Conservation (phyloP, 2,888 invertebrate species). For the Catotricha subobsoleta region DNA sequence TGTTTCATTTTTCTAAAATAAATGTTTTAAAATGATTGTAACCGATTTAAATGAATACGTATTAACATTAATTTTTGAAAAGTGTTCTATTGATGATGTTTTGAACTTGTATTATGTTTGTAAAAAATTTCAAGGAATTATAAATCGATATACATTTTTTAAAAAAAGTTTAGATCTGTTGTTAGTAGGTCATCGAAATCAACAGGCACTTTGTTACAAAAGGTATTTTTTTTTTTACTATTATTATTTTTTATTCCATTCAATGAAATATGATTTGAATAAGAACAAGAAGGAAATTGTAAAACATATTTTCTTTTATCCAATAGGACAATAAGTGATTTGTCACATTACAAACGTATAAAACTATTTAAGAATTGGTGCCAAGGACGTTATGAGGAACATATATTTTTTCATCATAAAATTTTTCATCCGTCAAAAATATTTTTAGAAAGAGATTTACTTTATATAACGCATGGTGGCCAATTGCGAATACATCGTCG, state of each 20-base stretch:
- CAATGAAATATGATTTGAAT: too few relatives aligned
- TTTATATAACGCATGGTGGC: slow-evolving; percentile 36
- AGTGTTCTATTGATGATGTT: slow-evolving; percentile 33
- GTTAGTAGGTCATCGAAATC: slow-evolving; percentile 23
- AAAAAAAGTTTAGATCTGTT: slow-evolving; percentile 20
- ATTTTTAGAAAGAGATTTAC: slow-evolving; percentile 29
- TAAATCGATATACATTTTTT: slow-evolving; percentile 29
- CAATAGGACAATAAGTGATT: slow-evolving; percentile 20
- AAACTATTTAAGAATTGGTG: slow-evolving; percentile 36
- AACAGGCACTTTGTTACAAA: slow-evolving; percentile 14
- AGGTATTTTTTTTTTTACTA: neutral
- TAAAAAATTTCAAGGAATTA: slow-evolving; percentile 29
- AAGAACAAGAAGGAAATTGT: too few relatives aligned
- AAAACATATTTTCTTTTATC: neutral
- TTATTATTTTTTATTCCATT: neutral
- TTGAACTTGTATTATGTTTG: slow-evolving; percentile 33
- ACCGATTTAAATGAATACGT: slow-evolving; percentile 23
- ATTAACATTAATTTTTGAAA: slow-evolving; percentile 34
- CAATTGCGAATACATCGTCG: slow-evolving; percentile 22
- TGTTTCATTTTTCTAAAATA: too few relatives aligned
- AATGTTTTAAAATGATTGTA: too few relatives aligned
- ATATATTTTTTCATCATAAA: slow-evolving; percentile 27
- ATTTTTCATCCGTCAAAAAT: slow-evolving; percentile 36
- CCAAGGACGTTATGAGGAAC: slow-evolving; percentile 33
- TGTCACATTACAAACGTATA: slow-evolving; percentile 21